A percentile compares a stretch with the other conserved stretches of the same genome.
phyloP scores from a whole-genome alignment of 2,888 invertebrate species.

The Trichogramma evanescens region DNA sequence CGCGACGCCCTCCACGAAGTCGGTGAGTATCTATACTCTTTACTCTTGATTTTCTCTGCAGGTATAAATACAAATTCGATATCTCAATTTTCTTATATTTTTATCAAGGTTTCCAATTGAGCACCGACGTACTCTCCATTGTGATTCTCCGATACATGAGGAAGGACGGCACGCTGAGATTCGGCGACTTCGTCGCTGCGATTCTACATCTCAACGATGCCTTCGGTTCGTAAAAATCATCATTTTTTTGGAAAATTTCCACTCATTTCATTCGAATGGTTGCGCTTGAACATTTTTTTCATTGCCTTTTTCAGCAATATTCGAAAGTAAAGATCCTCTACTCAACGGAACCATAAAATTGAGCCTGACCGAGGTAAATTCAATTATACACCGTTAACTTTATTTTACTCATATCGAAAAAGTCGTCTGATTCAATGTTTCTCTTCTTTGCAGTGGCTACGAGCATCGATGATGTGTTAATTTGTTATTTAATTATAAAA shows the following conservation, averaged over 20 bases:
- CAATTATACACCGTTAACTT: not conserved
- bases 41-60: not conserved
- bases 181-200: constrained; percentile 87
- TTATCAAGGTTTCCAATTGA: constrained; percentile 67
- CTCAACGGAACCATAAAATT: constrained; percentile 77
- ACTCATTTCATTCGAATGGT: not conserved
- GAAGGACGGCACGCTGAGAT: constrained; percentile 83
- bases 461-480: constrained; percentile 66
- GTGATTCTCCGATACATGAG: constrained; percentile 82
- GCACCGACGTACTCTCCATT: constrained; percentile 74
- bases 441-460: constrained; percentile 62
- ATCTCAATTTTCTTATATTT: not conserved
- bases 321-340: constrained; percentile 71
- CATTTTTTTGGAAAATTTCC: not conserved
- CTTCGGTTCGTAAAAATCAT: constrained; percentile 62
- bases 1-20: constrained; percentile 79
- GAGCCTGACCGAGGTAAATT: constrained; percentile 69
- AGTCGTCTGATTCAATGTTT: constrained; percentile 11
- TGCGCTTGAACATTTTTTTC: not conserved
- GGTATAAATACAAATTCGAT: not conserved
- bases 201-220: constrained; percentile 82
- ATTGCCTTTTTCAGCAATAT: constrained; percentile 52
- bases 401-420: constrained; percentile 6
- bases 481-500: constrained; percentile 18
- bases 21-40: constrained; percentile 48